Base-by-base conservation (phyloP, 1,140 invertebrate genomes). In the Drosophila varians region DNA sequence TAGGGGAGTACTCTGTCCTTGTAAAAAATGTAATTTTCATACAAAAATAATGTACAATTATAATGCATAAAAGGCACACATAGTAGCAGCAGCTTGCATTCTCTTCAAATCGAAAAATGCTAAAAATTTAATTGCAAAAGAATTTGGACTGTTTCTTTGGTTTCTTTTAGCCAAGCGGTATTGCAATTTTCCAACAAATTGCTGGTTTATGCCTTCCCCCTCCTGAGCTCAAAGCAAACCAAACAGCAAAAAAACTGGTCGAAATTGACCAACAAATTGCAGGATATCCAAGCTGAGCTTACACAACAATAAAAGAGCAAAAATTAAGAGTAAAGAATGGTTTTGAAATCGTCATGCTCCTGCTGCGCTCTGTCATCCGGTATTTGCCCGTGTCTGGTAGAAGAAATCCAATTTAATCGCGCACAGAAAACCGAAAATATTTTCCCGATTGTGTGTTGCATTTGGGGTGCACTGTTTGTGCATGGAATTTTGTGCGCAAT, bases 1-100 rank as follows among this genome's bases (percentile, higher is more conserved):
- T 43, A 19, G 38, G 28, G 40, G 73, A 55, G 55, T n/a, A 60
- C 48, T 45, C n/a, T 19, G 60, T 31, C 56, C 42, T 42, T 62
- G 43, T 57, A 49, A 62, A 53, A 49, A 52, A 77, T 82, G 64
- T 68, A 21, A 21, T n/a, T n/a, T n/a, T n/a, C 21, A 21, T 21
- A 21, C 56, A 53, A 16, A 31, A 31, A 31, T 31, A 31, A 31
- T 3, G 2, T 31, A 31, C 28, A 31, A 31, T 31, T 31, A 31
- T n/a, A 31, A 11, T 1, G 28, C 11, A 31, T 3, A 31, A 31
- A 9, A 38, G 8, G n/a, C n/a, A 12, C 11, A 2, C 6, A 38
- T 14, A 38, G 2, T 14, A 16, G 28, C 3, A 31, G 9, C 9
- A 11, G 11, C 9, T 11, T 31, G 9, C 9, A n/a, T 9, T 11